Conservation (phyloP, 2,797 vertebrate species). For the Epinephelus awoara region DNA sequence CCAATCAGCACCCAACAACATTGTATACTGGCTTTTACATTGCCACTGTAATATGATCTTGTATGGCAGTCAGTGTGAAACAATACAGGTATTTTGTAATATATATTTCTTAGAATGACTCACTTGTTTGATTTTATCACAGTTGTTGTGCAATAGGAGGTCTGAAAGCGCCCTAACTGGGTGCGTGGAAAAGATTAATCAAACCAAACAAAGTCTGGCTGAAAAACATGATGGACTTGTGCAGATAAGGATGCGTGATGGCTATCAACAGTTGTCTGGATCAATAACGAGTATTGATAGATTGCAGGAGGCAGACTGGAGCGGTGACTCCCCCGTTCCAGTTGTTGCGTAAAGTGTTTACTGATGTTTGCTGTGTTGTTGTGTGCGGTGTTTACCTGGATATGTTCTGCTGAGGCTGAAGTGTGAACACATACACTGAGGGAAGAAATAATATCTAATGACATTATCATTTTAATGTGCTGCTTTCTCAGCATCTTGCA, state of each 20-base stretch:
- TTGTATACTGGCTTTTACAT: not conserved
- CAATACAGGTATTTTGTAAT: not conserved
- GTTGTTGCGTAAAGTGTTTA: constrained; percentile 33
- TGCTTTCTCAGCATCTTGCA: constrained; percentile 12
- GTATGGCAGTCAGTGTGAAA: not conserved
- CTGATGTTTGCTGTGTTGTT: constrained; percentile 11
- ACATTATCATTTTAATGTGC: not conserved
- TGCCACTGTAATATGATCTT: not conserved
- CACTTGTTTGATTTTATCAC: constrained; percentile 16
- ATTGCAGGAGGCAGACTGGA: constrained; percentile 11
- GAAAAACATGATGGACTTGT: constrained; percentile 42
- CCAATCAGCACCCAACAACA: constrained; percentile 1
- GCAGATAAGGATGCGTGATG: constrained; percentile 40
- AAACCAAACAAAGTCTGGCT: constrained; percentile 43
- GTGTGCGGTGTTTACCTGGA: not conserved
- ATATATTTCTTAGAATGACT: not conserved
- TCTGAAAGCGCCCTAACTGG: not conserved
- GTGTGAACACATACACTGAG: not conserved
- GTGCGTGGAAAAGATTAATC: constrained; percentile 38
- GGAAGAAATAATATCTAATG: not conserved
- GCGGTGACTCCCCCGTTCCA: constrained; percentile 3
- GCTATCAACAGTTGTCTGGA: constrained; percentile 19
- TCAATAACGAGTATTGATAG: constrained; percentile 55
- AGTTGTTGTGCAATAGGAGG: constrained; percentile 6
- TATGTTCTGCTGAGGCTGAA: not conserved